Evolutionary conservation across 2,113 vertebrate genomes (phyloP).

Genomic region (Thalassarche chlororhynchos): DNA sequence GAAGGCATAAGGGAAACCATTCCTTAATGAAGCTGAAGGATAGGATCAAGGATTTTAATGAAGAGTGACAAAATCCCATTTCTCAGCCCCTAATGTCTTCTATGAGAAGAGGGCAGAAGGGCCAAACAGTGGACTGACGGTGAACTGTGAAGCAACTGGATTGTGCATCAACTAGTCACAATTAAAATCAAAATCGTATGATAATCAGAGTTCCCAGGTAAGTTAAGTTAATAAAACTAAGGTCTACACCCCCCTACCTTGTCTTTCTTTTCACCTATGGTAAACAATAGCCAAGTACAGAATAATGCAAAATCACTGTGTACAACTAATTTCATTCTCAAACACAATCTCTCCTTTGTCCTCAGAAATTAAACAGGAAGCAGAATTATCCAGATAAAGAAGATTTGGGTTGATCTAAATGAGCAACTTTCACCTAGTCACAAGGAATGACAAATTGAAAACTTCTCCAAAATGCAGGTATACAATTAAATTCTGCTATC

Average conservation of each 20-base stretch:
- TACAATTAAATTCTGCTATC: not conserved
- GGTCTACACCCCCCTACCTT: accelerated
- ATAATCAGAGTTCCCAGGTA: not conserved
- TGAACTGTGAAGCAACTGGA: not conserved
- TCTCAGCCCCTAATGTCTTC: not conserved
- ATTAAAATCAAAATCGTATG: not conserved
- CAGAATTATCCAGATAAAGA: not conserved
- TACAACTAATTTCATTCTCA: not conserved
- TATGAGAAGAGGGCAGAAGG: not conserved
- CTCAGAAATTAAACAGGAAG: not conserved
- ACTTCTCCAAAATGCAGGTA: not conserved
- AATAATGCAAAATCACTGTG: not conserved
- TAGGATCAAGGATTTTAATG: not conserved
- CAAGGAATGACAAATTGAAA: not conserved
- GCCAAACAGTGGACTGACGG: not conserved
- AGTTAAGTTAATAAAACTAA: not conserved
- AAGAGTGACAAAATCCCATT: not conserved
- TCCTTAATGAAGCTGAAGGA: not conserved
- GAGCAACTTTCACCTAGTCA: not conserved
- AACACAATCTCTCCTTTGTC: not conserved
- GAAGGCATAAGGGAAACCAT: not conserved
- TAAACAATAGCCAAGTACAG: not conserved
- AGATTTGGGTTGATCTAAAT: not conserved
- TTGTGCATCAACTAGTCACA: not conserved
- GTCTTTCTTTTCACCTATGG: not conserved